A percentile compares a stretch with the other conserved stretches of the same genome.
Evolutionary conservation across 2,797 vertebrate genomes (phyloP).

Genomic region (Hephaestus fuliginosus): DNA sequence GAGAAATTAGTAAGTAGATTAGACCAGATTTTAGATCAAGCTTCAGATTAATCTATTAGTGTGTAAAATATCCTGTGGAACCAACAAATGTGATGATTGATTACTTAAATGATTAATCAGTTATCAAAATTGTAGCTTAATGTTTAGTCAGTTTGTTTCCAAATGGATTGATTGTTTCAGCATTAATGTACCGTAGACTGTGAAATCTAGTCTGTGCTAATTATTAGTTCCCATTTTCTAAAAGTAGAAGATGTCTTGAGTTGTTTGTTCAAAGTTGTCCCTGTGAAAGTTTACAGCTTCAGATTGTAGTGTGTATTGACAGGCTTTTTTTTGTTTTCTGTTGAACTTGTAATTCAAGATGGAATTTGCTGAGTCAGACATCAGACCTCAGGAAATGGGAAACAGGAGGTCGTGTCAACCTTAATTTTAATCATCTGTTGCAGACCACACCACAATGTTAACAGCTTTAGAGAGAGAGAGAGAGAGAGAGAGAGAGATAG

Average conservation of each 20-base stretch:
- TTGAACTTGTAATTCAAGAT: slow-evolving; percentile 1
- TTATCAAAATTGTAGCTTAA: too few relatives aligned
- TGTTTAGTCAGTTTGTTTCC: too few relatives aligned
- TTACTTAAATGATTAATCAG: too few relatives aligned
- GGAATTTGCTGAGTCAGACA: slow-evolving; percentile 63
- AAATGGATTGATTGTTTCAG: too few relatives aligned
- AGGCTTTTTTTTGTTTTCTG: neutral
- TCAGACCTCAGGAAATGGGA: slow-evolving; percentile 63
- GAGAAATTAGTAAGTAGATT: neutral
- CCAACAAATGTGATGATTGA: too few relatives aligned
- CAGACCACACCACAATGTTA: neutral
- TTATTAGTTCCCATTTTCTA: neutral
- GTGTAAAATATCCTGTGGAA: neutral
- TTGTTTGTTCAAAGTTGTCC: neutral
- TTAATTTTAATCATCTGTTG: neutral
- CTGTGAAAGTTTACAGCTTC: neutral
- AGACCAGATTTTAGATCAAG: neutral
- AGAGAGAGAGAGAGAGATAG: neutral
- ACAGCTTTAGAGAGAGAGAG: neutral
- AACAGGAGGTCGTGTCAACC: slow-evolving; percentile 16
- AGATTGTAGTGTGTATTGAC: neutral
- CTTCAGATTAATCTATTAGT: neutral
- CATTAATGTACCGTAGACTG: too few relatives aligned
- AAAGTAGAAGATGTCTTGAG: neutral
- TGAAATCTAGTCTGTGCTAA: neutral